Evolutionary conservation across 30 jellyfish, hydroid and myxozoan species (phyloP), one percentile per base, ranked within the genome.

Genomic region (Hydractinia echinata): DNA sequence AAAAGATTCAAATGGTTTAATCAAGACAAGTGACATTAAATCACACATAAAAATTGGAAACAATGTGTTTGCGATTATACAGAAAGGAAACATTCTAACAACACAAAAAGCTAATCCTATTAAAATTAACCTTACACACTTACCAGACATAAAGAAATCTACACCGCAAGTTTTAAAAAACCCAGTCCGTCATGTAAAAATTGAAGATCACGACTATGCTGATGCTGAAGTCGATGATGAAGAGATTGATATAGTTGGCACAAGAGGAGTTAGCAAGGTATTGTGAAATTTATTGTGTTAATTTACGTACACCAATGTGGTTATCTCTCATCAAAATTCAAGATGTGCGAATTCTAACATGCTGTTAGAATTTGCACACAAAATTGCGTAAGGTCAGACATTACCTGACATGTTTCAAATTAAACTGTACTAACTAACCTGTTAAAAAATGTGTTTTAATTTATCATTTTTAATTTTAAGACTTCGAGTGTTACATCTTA

Each of bases 261-360:
- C 96, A 53, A 78, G 61, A 51, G 94, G 94, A 10, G 91, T 83
- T n/a, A 89, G 94, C 67, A 84, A 79, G 94, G 96, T 89, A 51
- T 7, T 85, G 53, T 71, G 0, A 71, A 19, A 19, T 11, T 50
- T 19, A 20, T 30, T 30, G 7, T 9, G 3, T 19, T 8, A 6
- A 14, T 71, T 0, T 6, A 6, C 0, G 74, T 64, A n/a, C 19
- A 64, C 7, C 8, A 64, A n/a, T 6, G 39, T 58, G 3, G 19
- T 58, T 30, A 30, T 30, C 44, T 30, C 44, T 30, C 44, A 30
- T 30, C 44, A 10, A 56, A 9, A n/a, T 56, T 56, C n/a, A 10
- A 56, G 10, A 56, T n/a, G 13, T 9, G 10, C n/a, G 10, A 56
- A 9, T 56, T n/a, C 10, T 56, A 9, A 56, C 10, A 56, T 9